Percentiles rank a stretch among this genome's conserved stretches.
phyloP scores from a whole-genome alignment of 2,797 vertebrate species.

The Thaleichthys pacificus region DNA sequence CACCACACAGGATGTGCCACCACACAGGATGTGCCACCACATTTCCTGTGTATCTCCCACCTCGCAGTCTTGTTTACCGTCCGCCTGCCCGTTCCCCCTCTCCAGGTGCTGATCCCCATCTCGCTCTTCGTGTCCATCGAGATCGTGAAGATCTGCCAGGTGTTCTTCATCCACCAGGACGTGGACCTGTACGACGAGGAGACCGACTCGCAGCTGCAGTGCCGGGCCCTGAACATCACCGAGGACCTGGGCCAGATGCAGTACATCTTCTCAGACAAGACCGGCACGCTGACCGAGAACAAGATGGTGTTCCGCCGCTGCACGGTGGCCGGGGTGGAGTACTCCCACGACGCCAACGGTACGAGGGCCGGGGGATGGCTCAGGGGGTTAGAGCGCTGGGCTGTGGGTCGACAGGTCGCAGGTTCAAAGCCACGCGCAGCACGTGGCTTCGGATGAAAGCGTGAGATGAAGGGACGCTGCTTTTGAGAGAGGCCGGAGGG shows the following conservation, averaged over 20 bases:
- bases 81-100: neutral
- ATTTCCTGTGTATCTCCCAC: no score
- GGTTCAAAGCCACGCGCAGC: no score
- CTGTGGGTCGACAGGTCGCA: no score
- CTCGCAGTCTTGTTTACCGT: neutral
- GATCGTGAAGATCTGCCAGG: conserved; percentile 97
- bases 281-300: conserved; percentile 96
- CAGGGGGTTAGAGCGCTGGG: no score
- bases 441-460: no score
- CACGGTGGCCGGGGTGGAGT: conserved; percentile 92
- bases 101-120: conserved; percentile 93
- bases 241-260: conserved; percentile 98
- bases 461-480: no score
- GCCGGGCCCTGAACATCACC: conserved; percentile 94
- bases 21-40: no score
- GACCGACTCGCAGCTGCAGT: conserved; percentile 91
- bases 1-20: no score
- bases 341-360: conserved; percentile 97
- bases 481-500: conserved; percentile 46
- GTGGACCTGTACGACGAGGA: conserved; percentile 92
- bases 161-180: conserved; percentile 97
- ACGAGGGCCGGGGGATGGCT: neutral
- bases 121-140: conserved; percentile 99
- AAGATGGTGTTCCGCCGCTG: conserved; percentile 99
- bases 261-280: conserved; percentile 98